A percentile compares a stretch with the other conserved stretches of the same genome.
Evolutionary conservation across 2,797 vertebrate genomes (phyloP).

Genomic region (Micromesistius poutassou): DNA sequence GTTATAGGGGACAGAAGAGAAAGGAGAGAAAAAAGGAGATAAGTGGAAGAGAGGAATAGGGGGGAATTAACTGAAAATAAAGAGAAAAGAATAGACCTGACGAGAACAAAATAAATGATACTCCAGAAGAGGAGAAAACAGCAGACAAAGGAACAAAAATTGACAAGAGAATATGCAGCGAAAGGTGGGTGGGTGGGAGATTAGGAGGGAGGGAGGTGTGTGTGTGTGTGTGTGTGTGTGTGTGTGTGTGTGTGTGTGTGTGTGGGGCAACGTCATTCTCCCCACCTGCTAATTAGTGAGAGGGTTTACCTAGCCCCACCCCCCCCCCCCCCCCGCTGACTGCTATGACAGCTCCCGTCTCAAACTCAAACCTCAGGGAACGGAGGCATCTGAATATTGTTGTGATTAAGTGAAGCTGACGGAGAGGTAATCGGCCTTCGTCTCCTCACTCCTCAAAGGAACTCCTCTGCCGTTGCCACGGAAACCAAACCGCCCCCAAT

Average conservation of each 20-base stretch:
- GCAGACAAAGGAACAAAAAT: slow-evolving; percentile 4
- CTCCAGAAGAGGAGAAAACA: slow-evolving; percentile 3
- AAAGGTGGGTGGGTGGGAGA: not conserved
- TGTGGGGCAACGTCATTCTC: not conserved
- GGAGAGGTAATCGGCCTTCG: slow-evolving; percentile 34
- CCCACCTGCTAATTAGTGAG: slow-evolving; percentile 57
- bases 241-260: not conserved
- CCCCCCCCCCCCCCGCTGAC: slow-evolving; percentile 2
- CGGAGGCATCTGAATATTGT: slow-evolving; percentile 47
- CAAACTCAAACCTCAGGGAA: not conserved
- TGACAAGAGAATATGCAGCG: not conserved
- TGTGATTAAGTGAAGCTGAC: slow-evolving; percentile 57
- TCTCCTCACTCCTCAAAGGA: slow-evolving; percentile 9
- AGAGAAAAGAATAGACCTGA: slow-evolving; percentile 12
- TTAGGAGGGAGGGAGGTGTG: no score
- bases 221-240: not conserved
- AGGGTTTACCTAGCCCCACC: slow-evolving; percentile 42
- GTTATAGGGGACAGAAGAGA: not conserved
- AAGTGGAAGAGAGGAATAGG: not conserved
- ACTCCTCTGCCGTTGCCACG: slow-evolving; percentile 30
- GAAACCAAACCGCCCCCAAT: slow-evolving; percentile 44
- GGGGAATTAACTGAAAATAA: not conserved
- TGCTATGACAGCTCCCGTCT: not conserved
- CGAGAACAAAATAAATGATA: slow-evolving; percentile 8
- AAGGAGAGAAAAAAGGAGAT: slow-evolving; percentile 4